Percentiles rank a stretch among this genome's conserved stretches.
Conservation (phyloP, 2,113 vertebrate species). For the Platysternon megacephalum region DNA sequence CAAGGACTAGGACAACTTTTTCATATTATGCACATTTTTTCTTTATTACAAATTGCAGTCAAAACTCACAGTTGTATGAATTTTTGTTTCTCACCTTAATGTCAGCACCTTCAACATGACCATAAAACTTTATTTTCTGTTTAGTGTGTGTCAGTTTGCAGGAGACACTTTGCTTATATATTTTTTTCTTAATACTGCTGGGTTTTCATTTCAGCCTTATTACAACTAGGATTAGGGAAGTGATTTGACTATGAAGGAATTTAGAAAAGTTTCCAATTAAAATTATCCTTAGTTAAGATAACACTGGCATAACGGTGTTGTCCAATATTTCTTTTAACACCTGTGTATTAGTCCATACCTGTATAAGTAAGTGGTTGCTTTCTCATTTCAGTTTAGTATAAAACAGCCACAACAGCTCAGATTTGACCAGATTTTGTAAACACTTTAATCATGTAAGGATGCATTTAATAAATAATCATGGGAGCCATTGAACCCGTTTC, state of each 20-base stretch:
- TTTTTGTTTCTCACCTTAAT: slow-evolving; percentile 50
- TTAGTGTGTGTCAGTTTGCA: slow-evolving; percentile 69
- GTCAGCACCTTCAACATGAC: slow-evolving; percentile 29
- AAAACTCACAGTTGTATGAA: not conserved
- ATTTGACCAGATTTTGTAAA: slow-evolving; percentile 54
- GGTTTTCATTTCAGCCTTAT: slow-evolving; percentile 66
- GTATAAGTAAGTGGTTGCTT: slow-evolving; percentile 57
- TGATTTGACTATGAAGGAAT: slow-evolving; percentile 74
- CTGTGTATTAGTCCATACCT: slow-evolving; percentile 64
- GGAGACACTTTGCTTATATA: slow-evolving; percentile 61
- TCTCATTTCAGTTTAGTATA: slow-evolving; percentile 46
- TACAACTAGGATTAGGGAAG: slow-evolving; percentile 65
- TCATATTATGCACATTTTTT: slow-evolving; percentile 35
- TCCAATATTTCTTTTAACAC: slow-evolving; percentile 63
- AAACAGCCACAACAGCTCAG: slow-evolving; percentile 4
- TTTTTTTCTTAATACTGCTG: not conserved
- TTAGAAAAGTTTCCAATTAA: slow-evolving; percentile 73
- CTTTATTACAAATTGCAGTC: slow-evolving; percentile 57
- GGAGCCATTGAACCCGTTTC: slow-evolving; percentile 45
- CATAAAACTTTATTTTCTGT: slow-evolving; percentile 71
- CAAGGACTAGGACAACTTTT: slow-evolving; percentile 22
- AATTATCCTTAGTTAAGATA: slow-evolving; percentile 22
- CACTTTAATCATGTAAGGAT: slow-evolving; percentile 63
- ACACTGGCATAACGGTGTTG: slow-evolving; percentile 43
- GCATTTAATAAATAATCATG: slow-evolving; percentile 50